Evolutionary conservation across 1,140 invertebrate genomes (phyloP).

Genomic region (Monomorium pharaonis): DNA sequence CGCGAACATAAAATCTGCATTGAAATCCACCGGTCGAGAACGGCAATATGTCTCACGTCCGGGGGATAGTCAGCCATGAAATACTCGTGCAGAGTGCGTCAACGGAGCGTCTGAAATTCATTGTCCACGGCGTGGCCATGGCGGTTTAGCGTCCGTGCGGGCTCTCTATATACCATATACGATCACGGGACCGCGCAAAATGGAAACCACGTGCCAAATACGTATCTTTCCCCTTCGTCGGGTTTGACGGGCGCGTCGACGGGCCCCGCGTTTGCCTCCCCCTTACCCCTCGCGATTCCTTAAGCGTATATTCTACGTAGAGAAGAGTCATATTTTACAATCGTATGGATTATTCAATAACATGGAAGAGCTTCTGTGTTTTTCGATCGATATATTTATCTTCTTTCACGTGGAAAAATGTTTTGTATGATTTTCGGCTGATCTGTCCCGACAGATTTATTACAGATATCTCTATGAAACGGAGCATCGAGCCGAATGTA

Average conservation of each 20-base stretch:
- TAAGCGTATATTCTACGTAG: background rate
- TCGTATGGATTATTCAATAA: constrained; percentile 4
- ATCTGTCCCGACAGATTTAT: constrained; percentile 27
- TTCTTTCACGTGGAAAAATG: background rate
- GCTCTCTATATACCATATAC: constrained; percentile 49
- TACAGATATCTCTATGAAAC: background rate
- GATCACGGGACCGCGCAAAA: constrained; percentile 52
- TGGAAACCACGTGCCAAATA: constrained; percentile 46
- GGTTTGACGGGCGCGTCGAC: constrained; percentile 13
- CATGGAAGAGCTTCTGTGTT: background rate
- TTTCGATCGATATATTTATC: constrained; percentile 30
- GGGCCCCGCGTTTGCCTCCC: no score
- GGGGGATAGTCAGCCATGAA: constrained; percentile 54
- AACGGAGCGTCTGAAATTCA: constrained; percentile 62
- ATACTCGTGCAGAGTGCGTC: constrained; percentile 53
- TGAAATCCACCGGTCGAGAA: constrained; percentile 54
- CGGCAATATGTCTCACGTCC: constrained; percentile 59
- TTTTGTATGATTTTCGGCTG: constrained; percentile 23
- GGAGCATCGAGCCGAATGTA: background rate
- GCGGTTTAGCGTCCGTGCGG: constrained; percentile 3
- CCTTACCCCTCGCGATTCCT: constrained; percentile 8
- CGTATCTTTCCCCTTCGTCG: constrained; percentile 10
- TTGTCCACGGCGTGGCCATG: constrained; percentile 34
- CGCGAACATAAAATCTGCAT: constrained; percentile 56
- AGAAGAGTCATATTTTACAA: background rate